Base-by-base conservation (phyloP, 2,888 invertebrate species). In the Anagyrus pseudococci region DNA sequence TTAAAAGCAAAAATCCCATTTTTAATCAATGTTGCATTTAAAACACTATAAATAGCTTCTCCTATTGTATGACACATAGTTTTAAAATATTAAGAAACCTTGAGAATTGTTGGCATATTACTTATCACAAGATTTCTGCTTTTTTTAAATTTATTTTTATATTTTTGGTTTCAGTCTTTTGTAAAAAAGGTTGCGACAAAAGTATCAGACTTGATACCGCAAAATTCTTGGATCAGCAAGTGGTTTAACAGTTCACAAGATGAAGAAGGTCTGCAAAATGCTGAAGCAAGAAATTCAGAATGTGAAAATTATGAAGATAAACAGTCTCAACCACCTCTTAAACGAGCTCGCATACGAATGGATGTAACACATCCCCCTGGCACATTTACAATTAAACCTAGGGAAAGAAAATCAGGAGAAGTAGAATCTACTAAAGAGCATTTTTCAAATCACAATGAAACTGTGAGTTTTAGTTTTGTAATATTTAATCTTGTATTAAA, bases 111-210 rank as follows among this genome's bases (percentile, higher is more conserved):
- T 29, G 4, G 6, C 29, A 7, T 29, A 10, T 10, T 29, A 29
- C 29, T 4, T 7, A 29, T 29, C 10, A 7, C 29, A 29, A 29
- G 29, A 29, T 7, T 29, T 29, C 29, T 7, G 29, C 29, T 29
- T 29, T 29, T 4, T 29, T 29, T 29, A 29, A 4, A 29, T 29
- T 4, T 29, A 10, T 29, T 4, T 29, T 29, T 29, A 29, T 7
- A 29, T 29, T 2, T 8, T 8, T 37, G 2, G 3, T 37, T 67
- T 29, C 52, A 90, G 89, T 89, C 90, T 22, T 88, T 90, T 77
- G 87, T 89, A 64, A 86, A 85, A 75, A 89, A 88, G 83, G 85
- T 90, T 57, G 86, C 87, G 68, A 85, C 86, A 61, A 85, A 85
- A 71, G 85, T 89, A 58, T 84, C 88, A 2, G 86, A 86, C 60